Evolutionary conservation across 2,888 invertebrate genomes (phyloP).

Genomic region (Synanthedon andrenaeformis): DNA sequence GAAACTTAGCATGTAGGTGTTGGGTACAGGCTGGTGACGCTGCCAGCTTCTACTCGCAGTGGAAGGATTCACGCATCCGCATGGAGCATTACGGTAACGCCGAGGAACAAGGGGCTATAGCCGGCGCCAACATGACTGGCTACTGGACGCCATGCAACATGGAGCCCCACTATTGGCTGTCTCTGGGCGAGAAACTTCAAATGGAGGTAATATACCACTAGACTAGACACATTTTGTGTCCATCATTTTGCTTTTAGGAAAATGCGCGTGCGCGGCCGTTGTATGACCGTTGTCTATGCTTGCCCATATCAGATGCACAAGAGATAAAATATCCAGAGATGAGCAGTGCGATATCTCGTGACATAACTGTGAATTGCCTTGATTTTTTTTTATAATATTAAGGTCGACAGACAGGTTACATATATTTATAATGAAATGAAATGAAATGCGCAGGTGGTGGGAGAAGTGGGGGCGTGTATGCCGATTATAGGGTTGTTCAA

Average conservation of each 20-base stretch:
- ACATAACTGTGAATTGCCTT: no score
- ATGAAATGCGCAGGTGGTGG: conserved; percentile 29
- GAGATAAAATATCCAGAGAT: no score
- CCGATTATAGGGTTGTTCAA: conserved; percentile 52
- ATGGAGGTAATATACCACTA: conserved; percentile 41
- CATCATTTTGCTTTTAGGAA: neutral
- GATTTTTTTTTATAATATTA: no score
- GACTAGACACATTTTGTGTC: neutral
- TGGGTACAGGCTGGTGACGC: conserved; percentile 48
- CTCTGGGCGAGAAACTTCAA: conserved; percentile 24
- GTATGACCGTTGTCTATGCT: no score
- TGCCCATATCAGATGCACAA: no score
- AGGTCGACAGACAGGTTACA: no score
- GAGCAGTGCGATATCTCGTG: no score
- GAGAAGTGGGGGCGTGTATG: conserved; percentile 58
- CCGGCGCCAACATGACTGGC: conserved; percentile 58
- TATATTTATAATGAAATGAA: no score
- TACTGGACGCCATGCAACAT: conserved; percentile 47
- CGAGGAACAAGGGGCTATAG: conserved; percentile 40
- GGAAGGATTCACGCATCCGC: conserved; percentile 42
- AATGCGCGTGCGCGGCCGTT: no score
- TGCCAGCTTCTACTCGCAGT: conserved; percentile 49
- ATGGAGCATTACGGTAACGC: conserved; percentile 40
- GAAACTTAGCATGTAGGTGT: no score
- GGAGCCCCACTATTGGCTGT: conserved; percentile 40